These are phyloP conservation scores for Leontocebus nigricollis DNA, from an alignment of 2,797 vertebrate genomes.

Conservation along the genomic window DNA sequence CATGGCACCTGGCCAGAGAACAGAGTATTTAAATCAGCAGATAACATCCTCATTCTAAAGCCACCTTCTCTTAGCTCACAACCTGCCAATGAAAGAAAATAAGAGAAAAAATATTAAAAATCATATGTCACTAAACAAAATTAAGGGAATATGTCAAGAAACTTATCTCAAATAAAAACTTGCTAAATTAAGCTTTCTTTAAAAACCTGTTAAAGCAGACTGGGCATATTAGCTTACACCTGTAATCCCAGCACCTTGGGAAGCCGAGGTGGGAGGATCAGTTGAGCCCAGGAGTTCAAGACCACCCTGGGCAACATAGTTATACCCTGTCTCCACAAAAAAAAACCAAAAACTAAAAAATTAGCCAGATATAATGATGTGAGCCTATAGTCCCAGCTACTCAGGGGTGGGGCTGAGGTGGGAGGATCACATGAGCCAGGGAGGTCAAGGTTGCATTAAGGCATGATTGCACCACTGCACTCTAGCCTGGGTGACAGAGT, in stretches of 20 bases:
- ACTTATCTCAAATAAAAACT: constrained; percentile 10
- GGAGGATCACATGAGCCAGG: background rate
- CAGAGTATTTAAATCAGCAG: background rate
- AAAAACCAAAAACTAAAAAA: background rate
- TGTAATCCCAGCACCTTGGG: background rate
- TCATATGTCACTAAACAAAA: background rate
- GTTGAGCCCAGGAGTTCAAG: background rate
- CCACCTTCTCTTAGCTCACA: background rate
- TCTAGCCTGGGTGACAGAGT: background rate
- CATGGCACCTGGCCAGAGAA: rapidly evolving
- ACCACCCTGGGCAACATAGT: background rate
- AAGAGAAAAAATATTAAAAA: constrained; percentile 20
- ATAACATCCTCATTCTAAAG: background rate
- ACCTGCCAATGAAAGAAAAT: background rate
- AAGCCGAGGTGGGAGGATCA: background rate
- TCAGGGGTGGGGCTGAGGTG: background rate
- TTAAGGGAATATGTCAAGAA: constrained; percentile 1
- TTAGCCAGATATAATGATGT: background rate
- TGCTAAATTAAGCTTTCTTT: background rate
- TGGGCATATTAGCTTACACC: background rate
- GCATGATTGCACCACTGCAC: background rate
- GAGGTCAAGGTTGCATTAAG: background rate
- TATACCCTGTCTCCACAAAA: background rate
- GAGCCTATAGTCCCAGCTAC: background rate
- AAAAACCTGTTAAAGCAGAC: background rate